Conservation (phyloP, 2,888 invertebrate genomes). For the Drosophila dives region DNA sequence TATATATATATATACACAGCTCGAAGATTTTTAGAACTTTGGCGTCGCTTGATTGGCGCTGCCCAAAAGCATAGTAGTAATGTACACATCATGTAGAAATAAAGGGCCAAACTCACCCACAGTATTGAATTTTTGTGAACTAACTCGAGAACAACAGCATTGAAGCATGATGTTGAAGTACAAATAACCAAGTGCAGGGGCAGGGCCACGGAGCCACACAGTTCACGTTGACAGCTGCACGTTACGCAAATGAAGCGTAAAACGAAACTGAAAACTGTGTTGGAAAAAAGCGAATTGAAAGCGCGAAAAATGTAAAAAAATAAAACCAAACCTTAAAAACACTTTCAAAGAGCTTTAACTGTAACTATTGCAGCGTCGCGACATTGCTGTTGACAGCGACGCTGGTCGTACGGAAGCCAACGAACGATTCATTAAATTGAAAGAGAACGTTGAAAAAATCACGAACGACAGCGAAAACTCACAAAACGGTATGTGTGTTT, state of each 20-base stretch:
- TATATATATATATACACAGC: neutral
- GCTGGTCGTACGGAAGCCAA: conserved; percentile 51
- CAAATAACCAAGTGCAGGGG: conserved; percentile 50
- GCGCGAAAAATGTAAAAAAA: conserved; percentile 30
- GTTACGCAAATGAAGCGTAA: conserved; percentile 71
- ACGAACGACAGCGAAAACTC: conserved; percentile 74
- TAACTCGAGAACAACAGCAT: conserved; percentile 45
- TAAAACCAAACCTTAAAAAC: conserved; percentile 8
- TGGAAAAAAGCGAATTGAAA: conserved; percentile 71
- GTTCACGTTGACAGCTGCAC: conserved; percentile 63
- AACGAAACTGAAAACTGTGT: conserved; percentile 66
- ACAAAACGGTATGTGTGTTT: conserved; percentile 23
- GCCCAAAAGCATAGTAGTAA: conserved; percentile 6
- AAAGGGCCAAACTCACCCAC: conserved; percentile 53
- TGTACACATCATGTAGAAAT: neutral
- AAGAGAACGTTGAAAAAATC: conserved; percentile 75
- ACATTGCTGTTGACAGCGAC: conserved; percentile 25
- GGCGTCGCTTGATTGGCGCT: conserved; percentile 52
- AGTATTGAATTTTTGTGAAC: conserved; percentile 32
- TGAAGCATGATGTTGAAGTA: conserved; percentile 52
- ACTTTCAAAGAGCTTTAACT: conserved; percentile 56
- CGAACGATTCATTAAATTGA: conserved; percentile 63
- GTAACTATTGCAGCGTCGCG: conserved; percentile 55
- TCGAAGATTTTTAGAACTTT: conserved; percentile 35
- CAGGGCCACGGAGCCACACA: conserved; percentile 34